Conservation (phyloP, 2,113 vertebrate genomes). For the Puffinus mauretanicus region DNA sequence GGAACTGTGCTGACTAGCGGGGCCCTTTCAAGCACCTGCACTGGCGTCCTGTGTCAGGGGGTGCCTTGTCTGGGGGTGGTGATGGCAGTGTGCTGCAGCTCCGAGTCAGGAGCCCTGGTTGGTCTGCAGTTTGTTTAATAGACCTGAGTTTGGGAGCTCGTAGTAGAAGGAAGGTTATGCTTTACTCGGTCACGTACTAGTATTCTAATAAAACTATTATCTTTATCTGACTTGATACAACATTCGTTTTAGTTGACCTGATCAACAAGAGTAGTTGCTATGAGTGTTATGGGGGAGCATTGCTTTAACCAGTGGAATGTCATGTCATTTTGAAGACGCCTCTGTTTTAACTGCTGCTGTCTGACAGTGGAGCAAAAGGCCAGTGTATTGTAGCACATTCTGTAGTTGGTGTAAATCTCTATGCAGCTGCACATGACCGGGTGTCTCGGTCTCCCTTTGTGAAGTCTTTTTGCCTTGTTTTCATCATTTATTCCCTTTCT, state of each 20-base stretch:
- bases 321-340: conserved; percentile 10
- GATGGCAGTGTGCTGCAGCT: not conserved
- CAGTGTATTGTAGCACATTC: conserved; percentile 59
- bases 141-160: not conserved
- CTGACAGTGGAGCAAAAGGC: conserved; percentile 50
- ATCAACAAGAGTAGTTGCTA: not conserved
- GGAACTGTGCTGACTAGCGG: not conserved
- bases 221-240: not conserved
- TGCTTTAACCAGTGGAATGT: not conserved
- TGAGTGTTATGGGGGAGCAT: not conserved
- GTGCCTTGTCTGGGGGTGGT: not conserved
- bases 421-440: conserved; percentile 53
- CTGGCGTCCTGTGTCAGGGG: not conserved
- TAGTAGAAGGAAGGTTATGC: not conserved
- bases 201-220: not conserved
- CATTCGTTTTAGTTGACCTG: not conserved
- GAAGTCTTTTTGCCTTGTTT: conserved; percentile 54
- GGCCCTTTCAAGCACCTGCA: not conserved
- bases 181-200: not conserved
- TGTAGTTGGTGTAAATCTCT: conserved; percentile 60
- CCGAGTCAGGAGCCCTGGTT: not conserved
- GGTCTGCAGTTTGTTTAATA: not conserved
- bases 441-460: conserved; percentile 55
- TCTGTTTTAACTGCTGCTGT: not conserved
- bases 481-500: conserved; percentile 63